Base-by-base conservation (phyloP, 2,888 invertebrate genomes). In the Polia nebulosa region DNA sequence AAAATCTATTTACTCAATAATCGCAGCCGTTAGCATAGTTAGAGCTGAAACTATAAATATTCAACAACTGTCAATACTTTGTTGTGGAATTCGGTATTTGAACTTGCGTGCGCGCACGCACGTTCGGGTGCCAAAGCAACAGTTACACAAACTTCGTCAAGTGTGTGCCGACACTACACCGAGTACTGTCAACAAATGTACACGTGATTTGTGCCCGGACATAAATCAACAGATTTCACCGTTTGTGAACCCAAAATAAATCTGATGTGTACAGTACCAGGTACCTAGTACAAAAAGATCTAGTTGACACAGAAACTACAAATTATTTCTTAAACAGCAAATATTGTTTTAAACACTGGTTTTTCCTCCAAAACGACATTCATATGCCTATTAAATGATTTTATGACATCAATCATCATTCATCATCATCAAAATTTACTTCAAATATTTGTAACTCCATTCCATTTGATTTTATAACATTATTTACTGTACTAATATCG, bases 71-170 rank as follows among this genome's bases (percentile, higher is more conserved):
- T 56, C 51, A 61, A 39, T 64, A 55, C 45, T 70, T 62, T 45
- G 64, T 51, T 59, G 47, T 62, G 72, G 80, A 84, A 79, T 82
- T 84, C 57, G 32, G 53, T 84, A 73, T 72, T 67, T 72, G 66
- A 59, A 57, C 53, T 64, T 71, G 78, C 72, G 65, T 83, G 83
- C 81, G 83, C 75, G 41, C 58, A 68, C 72, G 83, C 83, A 83
- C 78, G 81, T 83, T 72, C 68, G 53, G 78, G 73, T 78, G 74
- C 61, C 64, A 71, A 78, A 83, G 83, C 66, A 83, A 83, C 83
- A 83, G 83, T 83, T 83, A 83, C 83, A 83, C 85, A 81, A 83
- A 83, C 83, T 81, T 45, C 56, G 62, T 81, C 74, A 59, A 83
- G 83, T 76, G 66, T 72, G 55, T 65, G 66, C 60, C 32, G 73